A percentile compares a stretch with the other conserved stretches of the same genome.
Evolutionary conservation across 2,888 invertebrate species (phyloP).

Genomic region (Blastobasis adustella): DNA sequence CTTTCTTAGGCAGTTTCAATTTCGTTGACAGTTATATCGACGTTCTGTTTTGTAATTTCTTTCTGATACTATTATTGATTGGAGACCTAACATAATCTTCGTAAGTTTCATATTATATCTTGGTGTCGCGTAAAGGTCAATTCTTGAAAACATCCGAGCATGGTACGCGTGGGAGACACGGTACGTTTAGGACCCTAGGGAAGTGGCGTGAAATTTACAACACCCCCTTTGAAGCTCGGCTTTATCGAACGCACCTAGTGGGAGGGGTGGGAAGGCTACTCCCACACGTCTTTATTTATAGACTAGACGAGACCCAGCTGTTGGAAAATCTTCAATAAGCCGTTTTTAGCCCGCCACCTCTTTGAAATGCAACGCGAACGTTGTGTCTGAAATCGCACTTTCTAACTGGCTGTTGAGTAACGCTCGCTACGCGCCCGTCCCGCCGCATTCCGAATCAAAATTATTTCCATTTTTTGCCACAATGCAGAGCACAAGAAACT

Average conservation of each 20-base stretch:
- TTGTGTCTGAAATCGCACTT: slow-evolving; percentile 52
- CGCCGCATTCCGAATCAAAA: slow-evolving; percentile 32
- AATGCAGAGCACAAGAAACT: slow-evolving; percentile 8
- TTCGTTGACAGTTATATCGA: too few species aligned
- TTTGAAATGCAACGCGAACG: slow-evolving; percentile 48
- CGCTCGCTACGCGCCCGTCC: slow-evolving; percentile 34
- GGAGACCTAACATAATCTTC: too few species aligned
- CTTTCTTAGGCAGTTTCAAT: too few species aligned
- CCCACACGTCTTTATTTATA: slow-evolving; percentile 32
- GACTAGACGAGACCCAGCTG: slow-evolving; percentile 26
- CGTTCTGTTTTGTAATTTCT: too few species aligned
- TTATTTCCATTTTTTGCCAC: slow-evolving; percentile 24
- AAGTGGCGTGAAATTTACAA: slow-evolving; percentile 7
- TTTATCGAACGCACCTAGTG: slow-evolving; percentile 19
- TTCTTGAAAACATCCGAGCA: not conserved
- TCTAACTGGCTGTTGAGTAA: slow-evolving; percentile 57
- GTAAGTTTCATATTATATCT: too few species aligned
- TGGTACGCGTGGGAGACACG: not conserved
- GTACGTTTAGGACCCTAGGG: slow-evolving; percentile 4
- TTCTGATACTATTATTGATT: too few species aligned
- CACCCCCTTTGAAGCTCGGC: slow-evolving; percentile 2
- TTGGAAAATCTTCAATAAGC: slow-evolving; percentile 11
- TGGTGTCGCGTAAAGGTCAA: not conserved
- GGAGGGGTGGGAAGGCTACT: slow-evolving; percentile 31
- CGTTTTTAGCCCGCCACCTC: slow-evolving; percentile 18